Percentiles rank a stretch among this genome's conserved stretches.
Conservation (phyloP, 2,113 vertebrate genomes). For the Limanda limanda region DNA sequence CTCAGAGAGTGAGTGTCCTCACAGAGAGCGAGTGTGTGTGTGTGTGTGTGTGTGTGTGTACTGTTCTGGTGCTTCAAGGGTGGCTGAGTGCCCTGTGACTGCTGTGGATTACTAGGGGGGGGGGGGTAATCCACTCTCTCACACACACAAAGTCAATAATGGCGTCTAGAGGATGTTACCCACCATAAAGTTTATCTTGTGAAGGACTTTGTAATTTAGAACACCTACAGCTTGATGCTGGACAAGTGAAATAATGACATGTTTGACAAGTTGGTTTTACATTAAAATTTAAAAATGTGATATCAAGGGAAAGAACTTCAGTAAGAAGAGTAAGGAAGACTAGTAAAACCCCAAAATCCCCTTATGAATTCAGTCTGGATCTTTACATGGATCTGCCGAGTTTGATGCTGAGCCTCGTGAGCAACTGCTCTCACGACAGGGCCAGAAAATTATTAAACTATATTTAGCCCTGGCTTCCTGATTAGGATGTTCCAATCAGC, state of each 20-base stretch:
- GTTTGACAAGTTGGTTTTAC: too few relatives aligned
- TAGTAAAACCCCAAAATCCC: too few relatives aligned
- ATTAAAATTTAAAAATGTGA: too few relatives aligned
- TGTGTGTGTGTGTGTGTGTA: conserved; percentile 19
- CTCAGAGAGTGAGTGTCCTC: conserved; percentile 34
- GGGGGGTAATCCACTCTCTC: conserved; percentile 49
- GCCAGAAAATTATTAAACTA: conserved; percentile 27
- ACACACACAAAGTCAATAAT: too few relatives aligned
- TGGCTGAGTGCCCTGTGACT: conserved; percentile 53
- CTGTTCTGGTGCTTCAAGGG: conserved; percentile 52
- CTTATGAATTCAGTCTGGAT: too few relatives aligned
- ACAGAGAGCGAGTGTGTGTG: conserved; percentile 17
- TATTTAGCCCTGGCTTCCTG: conserved; percentile 25
- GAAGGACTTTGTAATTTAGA: too few relatives aligned
- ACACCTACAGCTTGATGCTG: too few relatives aligned
- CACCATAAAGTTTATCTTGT: too few relatives aligned
- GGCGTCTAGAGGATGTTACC: too few relatives aligned
- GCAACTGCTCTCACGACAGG: neutral
- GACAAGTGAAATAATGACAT: too few relatives aligned
- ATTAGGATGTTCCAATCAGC: neutral
- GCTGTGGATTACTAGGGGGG: conserved; percentile 56
- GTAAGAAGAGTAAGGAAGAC: too few relatives aligned
- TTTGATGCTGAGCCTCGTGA: conserved; percentile 6
- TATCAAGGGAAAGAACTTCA: too few relatives aligned
- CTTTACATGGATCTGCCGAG: neutral